Percentiles rank a stretch among this genome's conserved stretches.
Conservation (phyloP, 1,140 invertebrate species). For the Drosophila malerkotliana region DNA sequence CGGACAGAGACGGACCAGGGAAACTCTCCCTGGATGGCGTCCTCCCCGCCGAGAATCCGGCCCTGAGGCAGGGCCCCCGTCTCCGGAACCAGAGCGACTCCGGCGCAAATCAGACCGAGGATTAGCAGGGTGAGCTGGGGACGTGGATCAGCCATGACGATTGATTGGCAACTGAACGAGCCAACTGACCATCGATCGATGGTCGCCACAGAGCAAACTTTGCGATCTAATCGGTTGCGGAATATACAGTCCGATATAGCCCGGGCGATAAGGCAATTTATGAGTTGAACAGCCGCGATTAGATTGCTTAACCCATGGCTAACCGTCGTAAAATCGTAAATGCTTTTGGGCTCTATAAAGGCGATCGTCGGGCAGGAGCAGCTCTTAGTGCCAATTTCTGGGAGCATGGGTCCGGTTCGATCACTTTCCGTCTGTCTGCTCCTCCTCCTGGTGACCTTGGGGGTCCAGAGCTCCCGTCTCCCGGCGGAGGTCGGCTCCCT, state of each 20-base stretch:
- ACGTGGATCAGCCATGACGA: slow-evolving; percentile 65
- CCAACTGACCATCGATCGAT: slow-evolving; percentile 7
- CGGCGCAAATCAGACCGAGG: slow-evolving; percentile 23
- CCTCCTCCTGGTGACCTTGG: neutral
- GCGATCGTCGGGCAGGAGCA: neutral
- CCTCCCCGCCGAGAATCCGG: slow-evolving; percentile 64
- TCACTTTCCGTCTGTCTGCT: slow-evolving; percentile 3
- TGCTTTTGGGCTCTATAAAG: slow-evolving; percentile 26
- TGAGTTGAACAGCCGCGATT: slow-evolving; percentile 7
- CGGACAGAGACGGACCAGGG: slow-evolving; percentile 69
- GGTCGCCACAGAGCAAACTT: neutral
- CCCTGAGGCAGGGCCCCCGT: slow-evolving; percentile 38
- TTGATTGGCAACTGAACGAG: slow-evolving; percentile 62
- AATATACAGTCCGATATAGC: neutral
- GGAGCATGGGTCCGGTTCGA: slow-evolving; percentile 20
- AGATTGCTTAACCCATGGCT: slow-evolving; percentile 17
- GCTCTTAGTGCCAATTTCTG: slow-evolving; percentile 15
- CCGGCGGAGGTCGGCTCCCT: slow-evolving; percentile 58
- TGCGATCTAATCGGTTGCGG: slow-evolving; percentile 34
- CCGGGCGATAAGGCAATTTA: slow-evolving; percentile 21
- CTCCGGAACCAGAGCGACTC: neutral
- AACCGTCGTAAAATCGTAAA: slow-evolving; percentile 21
- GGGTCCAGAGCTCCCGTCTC: neutral
- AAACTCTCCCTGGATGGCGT: slow-evolving; percentile 46
- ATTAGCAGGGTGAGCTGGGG: slow-evolving; percentile 27